These are phyloP conservation scores for Melanotaenia trifasciata DNA, from an alignment of 2,797 vertebrate species.

Conservation along the genomic window DNA sequence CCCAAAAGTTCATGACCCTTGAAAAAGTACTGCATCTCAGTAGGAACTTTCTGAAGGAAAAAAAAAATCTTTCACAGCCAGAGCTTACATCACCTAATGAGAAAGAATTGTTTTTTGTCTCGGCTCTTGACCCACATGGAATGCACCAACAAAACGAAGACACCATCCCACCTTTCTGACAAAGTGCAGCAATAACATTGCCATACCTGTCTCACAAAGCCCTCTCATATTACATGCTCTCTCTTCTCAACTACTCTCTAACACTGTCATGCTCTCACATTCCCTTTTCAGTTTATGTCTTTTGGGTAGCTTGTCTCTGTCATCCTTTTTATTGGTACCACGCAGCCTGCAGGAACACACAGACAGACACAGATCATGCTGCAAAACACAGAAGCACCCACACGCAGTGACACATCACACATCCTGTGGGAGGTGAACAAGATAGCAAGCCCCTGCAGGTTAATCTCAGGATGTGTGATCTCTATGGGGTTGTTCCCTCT, in stretches of 20 bases:
- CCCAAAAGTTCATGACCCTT: constrained; percentile 10
- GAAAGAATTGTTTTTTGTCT: too few relatives aligned
- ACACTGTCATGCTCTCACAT: constrained; percentile 36
- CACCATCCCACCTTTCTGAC: constrained; percentile 13
- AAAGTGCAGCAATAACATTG: constrained; percentile 39
- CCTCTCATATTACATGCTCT: constrained; percentile 20
- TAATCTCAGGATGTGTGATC: constrained; percentile 32
- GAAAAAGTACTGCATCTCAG: not conserved
- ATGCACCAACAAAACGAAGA: not conserved
- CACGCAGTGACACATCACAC: constrained; percentile 17
- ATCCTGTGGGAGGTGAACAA: constrained; percentile 39
- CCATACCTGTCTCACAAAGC: constrained; percentile 6
- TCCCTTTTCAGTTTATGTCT: constrained; percentile 32
- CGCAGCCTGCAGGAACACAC: constrained; percentile 40
- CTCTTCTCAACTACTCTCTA: constrained; percentile 2
- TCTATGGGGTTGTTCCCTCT: constrained; percentile 12
- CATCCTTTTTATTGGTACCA: constrained; percentile 62
- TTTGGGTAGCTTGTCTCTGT: constrained; percentile 45
- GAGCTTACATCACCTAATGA: not conserved
- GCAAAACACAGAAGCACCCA: constrained; percentile 25
- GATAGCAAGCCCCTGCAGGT: constrained; percentile 27
- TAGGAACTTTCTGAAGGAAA: not conserved
- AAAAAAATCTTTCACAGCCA: not conserved
- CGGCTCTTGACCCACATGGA: not conserved
- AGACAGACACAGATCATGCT: constrained; percentile 10